These are phyloP conservation scores for Aepyceros melampus DNA, from an alignment of 2,113 vertebrate species.

Conservation along the genomic window DNA sequence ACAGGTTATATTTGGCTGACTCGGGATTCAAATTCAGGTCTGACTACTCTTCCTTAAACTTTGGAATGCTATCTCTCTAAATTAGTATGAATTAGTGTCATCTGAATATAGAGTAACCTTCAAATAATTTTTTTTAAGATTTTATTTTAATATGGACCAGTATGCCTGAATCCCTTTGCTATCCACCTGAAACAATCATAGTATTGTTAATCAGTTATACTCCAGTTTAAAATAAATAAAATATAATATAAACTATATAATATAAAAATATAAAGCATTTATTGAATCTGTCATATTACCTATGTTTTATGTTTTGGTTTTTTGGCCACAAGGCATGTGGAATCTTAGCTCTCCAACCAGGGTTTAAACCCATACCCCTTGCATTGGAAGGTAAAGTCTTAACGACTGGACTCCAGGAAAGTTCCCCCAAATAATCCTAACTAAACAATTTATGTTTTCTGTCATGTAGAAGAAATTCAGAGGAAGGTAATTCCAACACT, in stretches of 20 bases:
- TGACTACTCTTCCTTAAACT: neutral
- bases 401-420: neutral
- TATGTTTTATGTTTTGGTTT: neutral
- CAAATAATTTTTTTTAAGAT: neutral
- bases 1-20: neutral
- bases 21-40: neutral
- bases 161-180: neutral
- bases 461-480: neutral
- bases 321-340: neutral
- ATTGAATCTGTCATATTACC: neutral
- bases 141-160: neutral
- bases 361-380: neutral
- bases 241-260: neutral
- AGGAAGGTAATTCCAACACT: neutral
- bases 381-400: neutral
- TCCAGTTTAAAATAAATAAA: neutral
- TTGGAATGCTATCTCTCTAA: neutral
- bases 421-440: neutral
- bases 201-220: neutral
- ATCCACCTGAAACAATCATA: neutral
- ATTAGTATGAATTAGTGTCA: neutral
- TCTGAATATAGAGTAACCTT: neutral
- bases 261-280: neutral
- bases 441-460: neutral
- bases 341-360: neutral